Conservation (phyloP, 2,797 vertebrate species). For the Gorsachius magnificus region DNA sequence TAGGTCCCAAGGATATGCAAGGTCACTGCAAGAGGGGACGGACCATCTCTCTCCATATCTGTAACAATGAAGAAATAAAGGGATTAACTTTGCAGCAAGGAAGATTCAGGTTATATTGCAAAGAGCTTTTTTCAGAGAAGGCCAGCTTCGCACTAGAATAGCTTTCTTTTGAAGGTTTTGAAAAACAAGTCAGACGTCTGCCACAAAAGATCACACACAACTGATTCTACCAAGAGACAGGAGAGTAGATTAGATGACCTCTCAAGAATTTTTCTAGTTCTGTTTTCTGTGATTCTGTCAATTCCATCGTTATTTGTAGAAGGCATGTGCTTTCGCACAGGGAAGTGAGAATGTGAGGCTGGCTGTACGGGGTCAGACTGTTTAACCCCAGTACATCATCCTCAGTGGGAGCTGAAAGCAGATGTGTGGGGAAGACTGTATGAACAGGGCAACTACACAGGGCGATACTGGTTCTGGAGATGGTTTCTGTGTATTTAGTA, state of each 20-base stretch:
- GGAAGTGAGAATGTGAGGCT: neutral
- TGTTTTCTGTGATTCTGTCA: slow-evolving; percentile 8
- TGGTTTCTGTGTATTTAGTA: neutral
- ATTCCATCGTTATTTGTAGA: neutral
- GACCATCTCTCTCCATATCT: neutral
- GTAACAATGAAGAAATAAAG: slow-evolving; percentile 8
- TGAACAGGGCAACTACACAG: neutral
- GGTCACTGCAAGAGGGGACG: neutral
- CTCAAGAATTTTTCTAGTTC: slow-evolving; percentile 13
- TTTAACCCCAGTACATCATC: neutral
- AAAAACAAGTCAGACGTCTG: slow-evolving; percentile 41
- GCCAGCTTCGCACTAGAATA: neutral
- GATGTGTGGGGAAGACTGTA: neutral
- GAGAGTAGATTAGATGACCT: slow-evolving; percentile 33
- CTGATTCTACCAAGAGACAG: slow-evolving; percentile 24
- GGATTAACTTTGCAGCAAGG: neutral
- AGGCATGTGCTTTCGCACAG: neutral
- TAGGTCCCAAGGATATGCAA: neutral
- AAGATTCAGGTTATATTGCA: slow-evolving; percentile 1
- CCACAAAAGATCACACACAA: neutral
- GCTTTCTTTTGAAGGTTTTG: slow-evolving; percentile 34
- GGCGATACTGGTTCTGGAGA: neutral
- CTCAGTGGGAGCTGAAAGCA: neutral
- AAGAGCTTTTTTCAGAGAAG: slow-evolving; percentile 3
- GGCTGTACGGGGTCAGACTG: neutral